Evolutionary conservation across 2,113 vertebrate genomes (phyloP), one percentile per base, ranked within the genome.

Genomic region (Dissostichus mawsoni): DNA sequence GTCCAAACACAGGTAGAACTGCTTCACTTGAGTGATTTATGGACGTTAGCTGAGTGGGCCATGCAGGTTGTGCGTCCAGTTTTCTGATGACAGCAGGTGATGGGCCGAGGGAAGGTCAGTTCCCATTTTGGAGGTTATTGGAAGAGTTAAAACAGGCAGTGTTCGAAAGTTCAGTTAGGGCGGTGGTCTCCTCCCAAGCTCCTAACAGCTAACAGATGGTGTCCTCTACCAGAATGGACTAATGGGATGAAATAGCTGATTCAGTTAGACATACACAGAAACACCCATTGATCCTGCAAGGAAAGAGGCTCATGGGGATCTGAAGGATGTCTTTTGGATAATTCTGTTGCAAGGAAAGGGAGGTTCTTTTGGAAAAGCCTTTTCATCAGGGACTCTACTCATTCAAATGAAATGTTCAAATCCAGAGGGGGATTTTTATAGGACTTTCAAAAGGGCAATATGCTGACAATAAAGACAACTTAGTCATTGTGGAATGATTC

Each of bases 201-300:
- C 73, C 58, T 90, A 90, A 94, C 79, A 64, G 74, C 69, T 72
- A 92, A 85, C 93, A 94, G 90, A 93, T 94, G 93, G 90, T 73
- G 82, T 88, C 85, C 85, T 89, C 69, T 51, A 75, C 70, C 53
- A 82, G 65, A 80, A 69, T 64, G 69, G 63, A 71, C 74, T 86
- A 84, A 83, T 76, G 56, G 76, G 89, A 88, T 87, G 59, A 86
- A 89, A 76, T 67, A 66, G 36, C 18, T 44, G 69, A 87, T 89
- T 90, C 77, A 69, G 74, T 80, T 11, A 71, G 69, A 90, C 76
- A 71, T 75, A 86, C 10, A 69, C 33, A 53, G 52, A 85, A 67
- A 89, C 67, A 75, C 69, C 25, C 74, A 80, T 78, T 72, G 59
- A 89, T 90, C 77, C 65, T 75, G 65, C 13, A 59, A 80, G 44